Percentiles rank a stretch among this genome's conserved stretches.
phyloP scores from a whole-genome alignment of 2,888 invertebrate species.

The Ganaspis brasiliensis region DNA sequence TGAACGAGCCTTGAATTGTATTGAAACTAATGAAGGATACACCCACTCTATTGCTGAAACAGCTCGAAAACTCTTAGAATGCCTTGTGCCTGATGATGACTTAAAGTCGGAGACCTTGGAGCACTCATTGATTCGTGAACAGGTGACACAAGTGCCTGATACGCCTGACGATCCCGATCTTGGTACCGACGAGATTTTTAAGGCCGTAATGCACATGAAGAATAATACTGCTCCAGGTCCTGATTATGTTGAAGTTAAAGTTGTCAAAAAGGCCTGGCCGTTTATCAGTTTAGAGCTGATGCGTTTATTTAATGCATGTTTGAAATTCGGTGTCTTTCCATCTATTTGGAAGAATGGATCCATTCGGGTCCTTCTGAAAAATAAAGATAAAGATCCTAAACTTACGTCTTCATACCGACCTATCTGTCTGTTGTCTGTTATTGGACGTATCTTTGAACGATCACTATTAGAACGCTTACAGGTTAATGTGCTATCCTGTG shows the following conservation, averaged over 20 bases:
- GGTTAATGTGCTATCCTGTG: no score
- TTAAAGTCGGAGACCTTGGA: background rate
- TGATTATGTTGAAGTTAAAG: slow-evolving; percentile 55
- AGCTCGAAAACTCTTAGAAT: slow-evolving; percentile 46
- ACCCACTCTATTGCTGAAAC: slow-evolving; percentile 49
- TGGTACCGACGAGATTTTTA: slow-evolving; percentile 27
- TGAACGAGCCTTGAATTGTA: slow-evolving; percentile 46
- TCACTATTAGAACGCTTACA: no score
- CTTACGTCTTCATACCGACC: slow-evolving; percentile 51
- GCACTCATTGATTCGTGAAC: background rate
- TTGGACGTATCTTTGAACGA: slow-evolving; percentile 54
- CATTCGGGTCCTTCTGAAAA: slow-evolving; percentile 51
- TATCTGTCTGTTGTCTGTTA: slow-evolving; percentile 52
- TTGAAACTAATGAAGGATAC: no score
- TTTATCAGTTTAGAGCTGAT: slow-evolving; percentile 45
- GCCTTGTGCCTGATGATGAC: slow-evolving; percentile 52
- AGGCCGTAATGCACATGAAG: slow-evolving; percentile 37
- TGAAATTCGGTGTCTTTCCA: slow-evolving; percentile 56
- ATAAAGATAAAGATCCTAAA: slow-evolving; percentile 45
- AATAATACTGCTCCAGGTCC: slow-evolving; percentile 55
- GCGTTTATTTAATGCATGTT: slow-evolving; percentile 54
- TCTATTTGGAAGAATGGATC: slow-evolving; percentile 54
- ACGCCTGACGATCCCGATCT: slow-evolving; percentile 36
- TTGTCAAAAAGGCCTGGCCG: slow-evolving; percentile 45
- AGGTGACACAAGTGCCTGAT: background rate